phyloP scores from a whole-genome alignment of 2,113 vertebrate species.

The Verasper variegatus region DNA sequence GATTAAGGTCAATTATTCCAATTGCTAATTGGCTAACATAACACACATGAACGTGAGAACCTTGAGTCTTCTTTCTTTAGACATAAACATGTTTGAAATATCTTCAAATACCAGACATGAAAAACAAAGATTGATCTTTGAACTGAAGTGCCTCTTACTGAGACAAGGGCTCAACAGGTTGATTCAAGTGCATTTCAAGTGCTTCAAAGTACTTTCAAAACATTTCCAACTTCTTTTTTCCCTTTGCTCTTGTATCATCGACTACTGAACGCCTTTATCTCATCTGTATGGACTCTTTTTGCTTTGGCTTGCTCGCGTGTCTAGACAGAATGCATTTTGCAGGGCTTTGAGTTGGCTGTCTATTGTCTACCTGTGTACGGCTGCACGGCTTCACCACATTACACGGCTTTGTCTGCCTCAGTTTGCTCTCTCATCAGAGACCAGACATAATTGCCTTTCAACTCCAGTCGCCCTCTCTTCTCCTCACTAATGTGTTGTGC shows the following conservation, averaged over 20 bases:
- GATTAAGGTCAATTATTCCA: background rate
- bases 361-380: conserved; percentile 65
- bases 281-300: conserved; percentile 39
- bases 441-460: conserved; percentile 66
- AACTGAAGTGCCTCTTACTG: conserved; percentile 11
- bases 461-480: conserved; percentile 45
- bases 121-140: conserved; percentile 55
- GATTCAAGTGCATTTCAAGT: conserved; percentile 54
- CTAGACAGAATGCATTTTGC: conserved; percentile 67
- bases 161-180: conserved; percentile 50
- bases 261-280: conserved; percentile 41
- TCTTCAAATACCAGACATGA: conserved; percentile 3
- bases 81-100: conserved; percentile 5
- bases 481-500: conserved; percentile 15
- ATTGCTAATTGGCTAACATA: background rate
- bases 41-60: conserved; percentile 5
- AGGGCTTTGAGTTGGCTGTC: conserved; percentile 55
- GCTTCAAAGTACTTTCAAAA: conserved; percentile 65
- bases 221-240: conserved; percentile 16
- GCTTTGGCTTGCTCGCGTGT: conserved; percentile 63
- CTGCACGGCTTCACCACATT: conserved; percentile 71
- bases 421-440: conserved; percentile 67
- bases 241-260: conserved; percentile 29
- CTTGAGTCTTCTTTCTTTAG: background rate
- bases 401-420: conserved; percentile 65